Percentiles rank a stretch among this genome's conserved stretches.
phyloP scores from a whole-genome alignment of 2,797 vertebrate genomes.

The Danio albolineatus region DNA sequence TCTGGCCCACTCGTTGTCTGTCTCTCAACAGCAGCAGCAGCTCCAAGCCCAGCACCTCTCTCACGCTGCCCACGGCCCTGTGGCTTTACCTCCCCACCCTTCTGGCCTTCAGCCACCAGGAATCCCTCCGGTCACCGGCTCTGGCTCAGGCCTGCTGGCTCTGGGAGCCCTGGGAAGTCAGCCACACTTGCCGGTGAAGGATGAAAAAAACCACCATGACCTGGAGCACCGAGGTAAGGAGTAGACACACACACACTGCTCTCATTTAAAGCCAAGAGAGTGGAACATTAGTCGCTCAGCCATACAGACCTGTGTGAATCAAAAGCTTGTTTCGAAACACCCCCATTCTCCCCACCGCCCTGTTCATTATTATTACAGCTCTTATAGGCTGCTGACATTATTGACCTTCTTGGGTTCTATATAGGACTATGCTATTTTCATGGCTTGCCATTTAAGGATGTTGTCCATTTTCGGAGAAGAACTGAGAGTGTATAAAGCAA shows the following conservation, averaged over 20 bases:
- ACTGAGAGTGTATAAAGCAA: background rate
- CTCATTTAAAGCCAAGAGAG: conserved; percentile 41
- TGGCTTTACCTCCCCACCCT: conserved; percentile 91
- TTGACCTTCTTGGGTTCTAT: conserved; percentile 20
- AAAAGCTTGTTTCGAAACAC: conserved; percentile 3
- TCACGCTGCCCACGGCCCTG: conserved; percentile 90
- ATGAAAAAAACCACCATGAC: conserved; percentile 96
- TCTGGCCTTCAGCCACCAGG: conserved; percentile 92
- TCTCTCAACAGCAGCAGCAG: conserved; percentile 79
- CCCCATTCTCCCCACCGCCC: background rate
- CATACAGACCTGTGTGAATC: conserved; percentile 25
- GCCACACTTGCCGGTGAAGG: conserved; percentile 91
- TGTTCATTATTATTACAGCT: conserved; percentile 21
- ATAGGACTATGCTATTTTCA: background rate
- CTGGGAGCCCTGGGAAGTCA: conserved; percentile 92
- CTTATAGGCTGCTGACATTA: conserved; percentile 29
- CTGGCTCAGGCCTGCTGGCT: conserved; percentile 89
- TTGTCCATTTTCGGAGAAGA: conserved; percentile 12
- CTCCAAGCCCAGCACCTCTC: conserved; percentile 97
- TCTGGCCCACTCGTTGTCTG: conserved; percentile 75
- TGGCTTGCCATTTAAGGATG: conserved; percentile 12
- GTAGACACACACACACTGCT: conserved; percentile 20
- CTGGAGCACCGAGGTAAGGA: conserved; percentile 91
- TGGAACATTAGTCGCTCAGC: conserved; percentile 31
- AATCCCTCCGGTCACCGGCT: conserved; percentile 85